phyloP scores from a whole-genome alignment of 2,113 vertebrate species.

The Sturnira hondurensis region DNA sequence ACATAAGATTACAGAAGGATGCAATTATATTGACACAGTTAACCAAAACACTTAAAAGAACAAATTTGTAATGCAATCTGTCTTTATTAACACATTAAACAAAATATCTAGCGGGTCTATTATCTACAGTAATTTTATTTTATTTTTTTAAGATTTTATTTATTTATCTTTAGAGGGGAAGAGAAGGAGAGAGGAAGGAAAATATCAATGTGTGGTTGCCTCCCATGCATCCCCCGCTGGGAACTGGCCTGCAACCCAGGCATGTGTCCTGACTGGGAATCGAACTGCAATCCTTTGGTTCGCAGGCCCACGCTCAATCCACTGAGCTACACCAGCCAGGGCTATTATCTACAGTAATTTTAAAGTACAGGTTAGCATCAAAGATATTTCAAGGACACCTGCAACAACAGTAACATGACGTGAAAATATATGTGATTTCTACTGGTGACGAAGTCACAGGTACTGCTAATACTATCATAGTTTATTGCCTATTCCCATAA shows the following conservation, averaged over 20 bases:
- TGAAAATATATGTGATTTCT: background rate
- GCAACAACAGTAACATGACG: background rate
- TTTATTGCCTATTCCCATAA: background rate
- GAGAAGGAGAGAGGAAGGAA: no score
- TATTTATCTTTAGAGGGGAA: no score
- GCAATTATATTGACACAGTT: background rate
- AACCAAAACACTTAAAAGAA: background rate
- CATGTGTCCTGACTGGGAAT: no score
- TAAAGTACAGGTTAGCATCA: background rate
- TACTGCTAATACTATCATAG: background rate
- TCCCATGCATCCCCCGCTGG: no score
- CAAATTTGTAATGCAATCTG: background rate
- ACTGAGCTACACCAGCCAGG: no score
- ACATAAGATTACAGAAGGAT: background rate
- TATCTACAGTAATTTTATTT: background rate
- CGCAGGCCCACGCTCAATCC: no score
- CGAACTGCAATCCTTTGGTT: no score
- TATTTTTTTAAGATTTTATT: no score
- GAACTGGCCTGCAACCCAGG: no score
- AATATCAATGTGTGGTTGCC: no score
- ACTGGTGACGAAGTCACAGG: background rate
- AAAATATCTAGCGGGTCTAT: background rate
- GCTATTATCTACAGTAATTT: background rate
- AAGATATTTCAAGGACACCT: background rate
- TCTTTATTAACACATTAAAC: background rate